These are phyloP conservation scores for Calliopsis andreniformis DNA, from an alignment of 1,140 invertebrate species.

Conservation along the genomic window DNA sequence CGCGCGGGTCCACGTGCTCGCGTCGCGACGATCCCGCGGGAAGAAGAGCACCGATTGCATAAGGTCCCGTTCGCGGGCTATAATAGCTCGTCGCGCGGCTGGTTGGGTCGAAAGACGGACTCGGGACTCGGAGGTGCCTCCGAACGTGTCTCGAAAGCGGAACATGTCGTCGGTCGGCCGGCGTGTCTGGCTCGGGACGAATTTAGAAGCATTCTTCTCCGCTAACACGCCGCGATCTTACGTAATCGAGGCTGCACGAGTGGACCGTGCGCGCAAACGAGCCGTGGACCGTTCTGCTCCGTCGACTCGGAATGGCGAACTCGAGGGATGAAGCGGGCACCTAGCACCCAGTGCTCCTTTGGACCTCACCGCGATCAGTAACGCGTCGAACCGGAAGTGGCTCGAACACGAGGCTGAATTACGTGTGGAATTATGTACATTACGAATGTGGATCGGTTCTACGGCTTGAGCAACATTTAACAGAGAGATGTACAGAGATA, in stretches of 20 bases:
- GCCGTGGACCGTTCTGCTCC: background rate
- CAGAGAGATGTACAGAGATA: slow-evolving; percentile 17
- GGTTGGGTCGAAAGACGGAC: slow-evolving; percentile 31
- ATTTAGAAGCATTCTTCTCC: slow-evolving; percentile 63
- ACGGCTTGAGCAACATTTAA: slow-evolving; percentile 13
- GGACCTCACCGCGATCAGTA: too few species aligned
- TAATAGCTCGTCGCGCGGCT: slow-evolving; percentile 54
- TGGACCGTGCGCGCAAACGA: background rate
- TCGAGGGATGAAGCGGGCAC: background rate
- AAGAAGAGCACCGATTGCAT: slow-evolving; percentile 42
- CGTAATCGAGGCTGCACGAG: slow-evolving; percentile 31
- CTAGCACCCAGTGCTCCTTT: too few species aligned
- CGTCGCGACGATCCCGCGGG: slow-evolving; percentile 11
- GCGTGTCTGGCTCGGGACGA: slow-evolving; percentile 52
- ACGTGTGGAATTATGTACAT: background rate
- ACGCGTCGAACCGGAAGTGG: background rate
- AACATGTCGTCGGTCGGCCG: slow-evolving; percentile 59
- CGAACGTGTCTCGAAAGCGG: slow-evolving; percentile 56
- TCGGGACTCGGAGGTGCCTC: slow-evolving; percentile 42
- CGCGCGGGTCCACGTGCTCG: slow-evolving; percentile 34
- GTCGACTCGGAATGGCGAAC: background rate
- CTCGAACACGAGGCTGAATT: background rate
- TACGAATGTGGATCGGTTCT: slow-evolving; percentile 1
- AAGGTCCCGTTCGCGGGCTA: slow-evolving; percentile 38
- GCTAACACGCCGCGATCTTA: slow-evolving; percentile 34